These are phyloP conservation scores for Linyphia triangularis DNA, from an alignment of 2,888 invertebrate genomes.

Conservation along the genomic window DNA sequence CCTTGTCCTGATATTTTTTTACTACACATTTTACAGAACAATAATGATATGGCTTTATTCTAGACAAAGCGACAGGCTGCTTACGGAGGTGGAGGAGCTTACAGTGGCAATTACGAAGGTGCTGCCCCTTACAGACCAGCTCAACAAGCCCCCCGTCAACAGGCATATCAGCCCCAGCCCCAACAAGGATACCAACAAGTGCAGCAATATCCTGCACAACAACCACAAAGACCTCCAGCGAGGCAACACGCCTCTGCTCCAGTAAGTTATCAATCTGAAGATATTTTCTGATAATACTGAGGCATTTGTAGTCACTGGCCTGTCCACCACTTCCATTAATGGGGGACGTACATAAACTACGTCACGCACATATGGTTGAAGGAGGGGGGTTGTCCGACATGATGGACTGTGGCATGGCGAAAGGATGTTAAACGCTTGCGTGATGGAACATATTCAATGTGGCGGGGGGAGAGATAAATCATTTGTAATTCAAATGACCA, in stretches of 20 bases:
- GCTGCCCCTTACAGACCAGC: conserved; percentile 33
- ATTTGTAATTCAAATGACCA: no score
- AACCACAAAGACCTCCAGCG: conserved; percentile 7
- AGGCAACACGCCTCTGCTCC: conserved; percentile 32
- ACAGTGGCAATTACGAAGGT: conserved; percentile 32
- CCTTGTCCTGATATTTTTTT: no score
- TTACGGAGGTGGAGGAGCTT: conserved; percentile 48
- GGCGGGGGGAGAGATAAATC: no score
- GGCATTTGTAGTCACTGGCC: no score
- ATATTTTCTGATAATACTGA: no score
- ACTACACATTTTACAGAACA: background rate
- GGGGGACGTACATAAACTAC: no score
- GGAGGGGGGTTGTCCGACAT: no score
- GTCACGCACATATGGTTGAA: no score
- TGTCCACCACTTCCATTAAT: no score
- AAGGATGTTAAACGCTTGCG: no score
- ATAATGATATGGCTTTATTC: background rate
- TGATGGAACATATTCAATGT: no score
- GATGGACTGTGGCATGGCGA: no score
- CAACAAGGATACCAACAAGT: conserved; percentile 36
- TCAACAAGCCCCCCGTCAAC: conserved; percentile 34
- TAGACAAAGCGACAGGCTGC: conserved; percentile 63
- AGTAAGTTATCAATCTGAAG: conserved; percentile 1
- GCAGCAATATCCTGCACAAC: conserved; percentile 41
- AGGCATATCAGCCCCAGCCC: conserved; percentile 15